A percentile compares a stretch with the other conserved stretches of the same genome.
phyloP scores from a whole-genome alignment of 2,888 invertebrate genomes.

The Chalcosyrphus nemorum region DNA sequence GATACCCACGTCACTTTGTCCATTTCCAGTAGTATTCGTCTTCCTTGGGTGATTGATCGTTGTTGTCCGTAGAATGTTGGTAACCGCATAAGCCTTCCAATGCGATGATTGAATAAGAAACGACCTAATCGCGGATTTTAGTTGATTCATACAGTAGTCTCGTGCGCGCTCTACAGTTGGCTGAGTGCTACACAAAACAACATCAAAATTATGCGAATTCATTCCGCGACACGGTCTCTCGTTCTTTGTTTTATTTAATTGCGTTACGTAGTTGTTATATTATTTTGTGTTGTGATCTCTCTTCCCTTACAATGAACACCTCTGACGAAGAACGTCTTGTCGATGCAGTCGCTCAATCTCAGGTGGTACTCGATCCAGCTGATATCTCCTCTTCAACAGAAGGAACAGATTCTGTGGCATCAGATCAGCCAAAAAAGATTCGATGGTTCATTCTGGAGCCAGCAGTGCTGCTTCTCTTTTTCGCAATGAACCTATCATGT shows the following conservation, averaged over 20 bases:
- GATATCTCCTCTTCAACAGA: neutral
- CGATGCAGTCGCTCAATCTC: slow-evolving; percentile 39
- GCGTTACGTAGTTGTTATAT: neutral
- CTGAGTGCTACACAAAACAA: neutral
- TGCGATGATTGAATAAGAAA: neutral
- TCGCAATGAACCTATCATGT: slow-evolving; percentile 80
- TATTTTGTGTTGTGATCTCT: neutral
- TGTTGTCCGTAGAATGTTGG: neutral
- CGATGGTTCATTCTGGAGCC: slow-evolving; percentile 80
- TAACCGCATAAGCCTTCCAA: neutral
- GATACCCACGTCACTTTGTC: neutral
- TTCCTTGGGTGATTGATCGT: neutral
- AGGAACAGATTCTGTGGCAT: neutral
- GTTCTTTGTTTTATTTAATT: slow-evolving; percentile 40
- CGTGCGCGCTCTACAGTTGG: neutral
- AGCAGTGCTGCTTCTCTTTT: slow-evolving; percentile 79
- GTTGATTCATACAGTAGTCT: slow-evolving; percentile 3
- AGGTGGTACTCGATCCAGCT: slow-evolving; percentile 52
- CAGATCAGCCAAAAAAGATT: slow-evolving; percentile 13
- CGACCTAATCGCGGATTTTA: neutral
- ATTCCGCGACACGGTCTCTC: neutral
- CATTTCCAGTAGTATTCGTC: neutral
- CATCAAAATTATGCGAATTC: slow-evolving; percentile 17
- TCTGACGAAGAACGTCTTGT: slow-evolving; percentile 76
- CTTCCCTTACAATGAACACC: slow-evolving; percentile 63